Conservation (phyloP, 1,140 invertebrate species). For the Eciton burchellii region DNA sequence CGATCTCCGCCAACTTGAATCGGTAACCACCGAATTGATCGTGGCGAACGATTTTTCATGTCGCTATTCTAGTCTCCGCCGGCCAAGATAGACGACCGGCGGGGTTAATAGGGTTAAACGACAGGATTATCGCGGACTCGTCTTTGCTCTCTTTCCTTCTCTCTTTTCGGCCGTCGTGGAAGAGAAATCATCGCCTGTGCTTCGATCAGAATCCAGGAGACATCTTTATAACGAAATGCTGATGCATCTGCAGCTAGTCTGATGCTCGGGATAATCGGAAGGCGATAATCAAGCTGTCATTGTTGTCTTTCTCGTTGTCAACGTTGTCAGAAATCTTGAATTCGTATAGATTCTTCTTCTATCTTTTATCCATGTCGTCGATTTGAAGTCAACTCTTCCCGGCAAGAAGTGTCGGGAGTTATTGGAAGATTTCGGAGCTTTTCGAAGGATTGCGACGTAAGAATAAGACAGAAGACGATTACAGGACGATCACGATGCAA, state of each 20-base stretch:
- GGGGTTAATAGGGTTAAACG: slow-evolving; percentile 59
- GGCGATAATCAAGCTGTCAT: slow-evolving; percentile 5
- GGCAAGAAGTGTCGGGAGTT: neutral
- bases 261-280: too few species aligned
- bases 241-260: slow-evolving; percentile 28
- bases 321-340: neutral
- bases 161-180: slow-evolving; percentile 11
- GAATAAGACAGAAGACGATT: too few species aligned
- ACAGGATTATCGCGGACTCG: slow-evolving; percentile 35
- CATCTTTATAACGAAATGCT: slow-evolving; percentile 49
- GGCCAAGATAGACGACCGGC: slow-evolving; percentile 45
- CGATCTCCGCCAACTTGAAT: slow-evolving; percentile 14
- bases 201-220: neutral
- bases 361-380: neutral
- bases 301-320: neutral
- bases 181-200: slow-evolving; percentile 20
- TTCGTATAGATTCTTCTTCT: neutral
- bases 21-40: slow-evolving; percentile 30
- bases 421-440: too few species aligned
- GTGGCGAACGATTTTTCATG: slow-evolving; percentile 28
- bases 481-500: too few species aligned
- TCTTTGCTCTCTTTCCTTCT: neutral
- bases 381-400: neutral
- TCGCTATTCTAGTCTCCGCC: neutral
- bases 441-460: too few species aligned